phyloP scores from a whole-genome alignment of 2,797 vertebrate genomes.

The Fistularia tabacaria region DNA sequence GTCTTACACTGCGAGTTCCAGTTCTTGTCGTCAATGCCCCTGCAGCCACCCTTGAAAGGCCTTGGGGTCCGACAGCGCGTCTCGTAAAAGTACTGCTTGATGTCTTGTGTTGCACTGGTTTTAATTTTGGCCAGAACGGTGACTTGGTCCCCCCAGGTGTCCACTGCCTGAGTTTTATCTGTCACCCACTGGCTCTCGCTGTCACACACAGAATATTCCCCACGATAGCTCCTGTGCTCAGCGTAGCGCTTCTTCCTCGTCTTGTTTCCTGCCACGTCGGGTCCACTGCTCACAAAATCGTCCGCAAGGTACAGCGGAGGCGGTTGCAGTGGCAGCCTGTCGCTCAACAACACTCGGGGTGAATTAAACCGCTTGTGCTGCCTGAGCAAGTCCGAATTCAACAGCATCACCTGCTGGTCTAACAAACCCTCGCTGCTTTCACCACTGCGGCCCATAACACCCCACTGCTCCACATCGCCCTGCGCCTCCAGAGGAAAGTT shows the following conservation, averaged over 20 bases:
- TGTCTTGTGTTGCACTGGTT: constrained; percentile 76
- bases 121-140: constrained; percentile 86
- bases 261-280: constrained; percentile 70
- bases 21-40: constrained; percentile 96
- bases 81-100: constrained; percentile 97
- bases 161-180: constrained; percentile 87
- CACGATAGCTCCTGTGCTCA: constrained; percentile 88
- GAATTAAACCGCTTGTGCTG: constrained; percentile 92
- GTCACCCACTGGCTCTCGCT: constrained; percentile 94
- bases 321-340: constrained; percentile 84
- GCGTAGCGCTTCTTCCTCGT: constrained; percentile 86
- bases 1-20: constrained; percentile 99
- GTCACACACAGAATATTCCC: constrained; percentile 96
- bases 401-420: constrained; percentile 75
- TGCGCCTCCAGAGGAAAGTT: constrained; percentile 44
- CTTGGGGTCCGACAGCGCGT: constrained; percentile 84
- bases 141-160: constrained; percentile 83
- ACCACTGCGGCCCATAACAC: constrained; percentile 8
- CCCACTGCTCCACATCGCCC: constrained; percentile 36
- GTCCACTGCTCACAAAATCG: constrained; percentile 79
- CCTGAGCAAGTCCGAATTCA: constrained; percentile 82
- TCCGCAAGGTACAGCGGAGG: constrained; percentile 89
- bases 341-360: constrained; percentile 89
- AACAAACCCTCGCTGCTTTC: constrained; percentile 26
- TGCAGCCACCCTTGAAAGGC: constrained; percentile 84